Conservation (phyloP, 2,113 vertebrate genomes). For the Ictalurus punctatus region DNA sequence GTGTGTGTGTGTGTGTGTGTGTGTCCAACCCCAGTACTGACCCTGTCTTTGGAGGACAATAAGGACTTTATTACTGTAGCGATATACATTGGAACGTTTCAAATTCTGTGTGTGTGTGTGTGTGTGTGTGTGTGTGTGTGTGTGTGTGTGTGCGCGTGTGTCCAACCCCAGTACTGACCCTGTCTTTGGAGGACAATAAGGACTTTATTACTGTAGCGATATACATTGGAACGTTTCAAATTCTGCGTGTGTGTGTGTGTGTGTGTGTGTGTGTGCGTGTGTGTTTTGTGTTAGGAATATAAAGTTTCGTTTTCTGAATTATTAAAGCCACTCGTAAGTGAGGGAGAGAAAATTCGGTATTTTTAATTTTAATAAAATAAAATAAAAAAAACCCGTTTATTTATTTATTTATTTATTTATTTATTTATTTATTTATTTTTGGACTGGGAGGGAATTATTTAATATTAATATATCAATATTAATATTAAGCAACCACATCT, state of each 20-base stretch:
- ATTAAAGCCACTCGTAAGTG: no score
- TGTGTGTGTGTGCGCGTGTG: not conserved
- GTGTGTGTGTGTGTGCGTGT: no score
- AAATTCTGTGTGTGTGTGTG: no score
- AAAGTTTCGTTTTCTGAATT: not conserved
- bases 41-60: not conserved
- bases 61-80: not conserved
- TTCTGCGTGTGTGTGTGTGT: no score
- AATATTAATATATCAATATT: not conserved
- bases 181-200: not conserved
- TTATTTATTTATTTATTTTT: not conserved
- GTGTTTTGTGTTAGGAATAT: not conserved
- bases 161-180: not conserved
- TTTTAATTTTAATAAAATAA: no score
- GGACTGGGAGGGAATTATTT: not conserved
- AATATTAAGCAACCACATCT: not conserved
- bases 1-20: not conserved
- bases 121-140: no score
- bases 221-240: no score
- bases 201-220: not conserved
- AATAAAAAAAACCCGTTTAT: no score
- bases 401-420: not conserved
- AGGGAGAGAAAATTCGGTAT: no score
- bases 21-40: not conserved
- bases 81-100: no score